These are phyloP conservation scores for Calephelis perditalis DNA, from an alignment of 2,888 invertebrate genomes.

Conservation along the genomic window DNA sequence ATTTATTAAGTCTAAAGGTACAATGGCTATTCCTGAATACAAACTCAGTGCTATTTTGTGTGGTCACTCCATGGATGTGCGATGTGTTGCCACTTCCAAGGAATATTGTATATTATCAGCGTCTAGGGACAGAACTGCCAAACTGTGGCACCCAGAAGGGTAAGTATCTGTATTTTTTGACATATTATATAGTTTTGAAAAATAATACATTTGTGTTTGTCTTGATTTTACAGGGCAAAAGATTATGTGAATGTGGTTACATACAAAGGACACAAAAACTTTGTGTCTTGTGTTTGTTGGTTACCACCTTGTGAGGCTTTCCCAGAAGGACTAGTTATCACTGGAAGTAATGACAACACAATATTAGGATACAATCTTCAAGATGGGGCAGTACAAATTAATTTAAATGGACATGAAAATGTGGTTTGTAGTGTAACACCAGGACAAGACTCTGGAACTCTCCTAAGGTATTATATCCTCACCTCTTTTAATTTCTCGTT, in stretches of 20 bases:
- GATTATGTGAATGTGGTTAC: slow-evolving; percentile 82
- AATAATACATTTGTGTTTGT: slow-evolving; percentile 2
- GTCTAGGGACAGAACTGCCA: slow-evolving; percentile 92
- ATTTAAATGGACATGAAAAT: slow-evolving; percentile 87
- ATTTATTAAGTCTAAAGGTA: slow-evolving; percentile 27
- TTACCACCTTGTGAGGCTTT: slow-evolving; percentile 82
- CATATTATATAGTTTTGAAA: neutral
- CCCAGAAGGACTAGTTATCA: slow-evolving; percentile 88
- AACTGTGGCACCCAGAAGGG: slow-evolving; percentile 91
- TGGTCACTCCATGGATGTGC: slow-evolving; percentile 92
- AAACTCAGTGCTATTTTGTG: slow-evolving; percentile 87
- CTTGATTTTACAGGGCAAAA: slow-evolving; percentile 55
- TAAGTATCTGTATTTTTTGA: slow-evolving; percentile 37
- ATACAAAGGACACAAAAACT: slow-evolving; percentile 89
- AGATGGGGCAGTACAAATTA: slow-evolving; percentile 81
- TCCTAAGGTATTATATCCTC: slow-evolving; percentile 48
- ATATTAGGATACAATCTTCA: slow-evolving; percentile 88
- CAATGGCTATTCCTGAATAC: slow-evolving; percentile 79
- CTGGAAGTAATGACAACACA: slow-evolving; percentile 92
- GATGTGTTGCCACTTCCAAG: slow-evolving; percentile 82
- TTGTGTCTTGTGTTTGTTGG: slow-evolving; percentile 89
- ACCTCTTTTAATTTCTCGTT: slow-evolving; percentile 2
- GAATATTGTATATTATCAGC: slow-evolving; percentile 89
- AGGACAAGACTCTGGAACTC: slow-evolving; percentile 57
- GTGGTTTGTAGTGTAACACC: slow-evolving; percentile 79